Conservation (phyloP, 1,140 invertebrate species). For the Scylla paramamosain region DNA sequence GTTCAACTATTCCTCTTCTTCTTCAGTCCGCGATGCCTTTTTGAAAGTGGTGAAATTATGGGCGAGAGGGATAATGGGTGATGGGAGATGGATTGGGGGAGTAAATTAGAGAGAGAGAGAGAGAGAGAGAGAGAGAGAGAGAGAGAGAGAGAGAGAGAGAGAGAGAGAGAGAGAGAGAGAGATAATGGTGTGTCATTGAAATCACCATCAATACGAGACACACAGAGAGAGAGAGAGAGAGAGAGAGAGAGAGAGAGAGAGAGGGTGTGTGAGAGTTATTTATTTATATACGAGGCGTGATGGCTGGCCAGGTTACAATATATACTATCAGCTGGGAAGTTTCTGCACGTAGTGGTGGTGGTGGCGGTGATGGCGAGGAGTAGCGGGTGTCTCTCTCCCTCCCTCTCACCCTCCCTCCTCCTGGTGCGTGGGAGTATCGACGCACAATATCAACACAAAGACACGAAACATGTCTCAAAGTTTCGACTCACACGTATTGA, state of each 20-base stretch:
- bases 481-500: conserved; percentile 38
- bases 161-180: conserved; percentile 11
- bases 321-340: background rate
- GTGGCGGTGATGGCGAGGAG: background rate
- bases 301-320: background rate
- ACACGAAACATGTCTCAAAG: conserved; percentile 46
- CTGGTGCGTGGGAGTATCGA: conserved; percentile 11
- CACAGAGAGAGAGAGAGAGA: background rate
- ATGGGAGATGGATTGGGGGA: too few species aligned
- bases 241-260: conserved; percentile 10
- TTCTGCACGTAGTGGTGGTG: background rate
- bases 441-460: conserved; percentile 35
- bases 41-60: too few species aligned
- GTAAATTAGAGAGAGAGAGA: background rate
- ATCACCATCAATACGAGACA: too few species aligned
- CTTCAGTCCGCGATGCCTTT: too few species aligned
- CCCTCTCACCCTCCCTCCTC: background rate
- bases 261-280: background rate
- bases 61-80: too few species aligned
- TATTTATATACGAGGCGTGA: background rate
- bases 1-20: too few species aligned
- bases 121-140: too few species aligned
- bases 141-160: background rate
- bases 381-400: background rate
- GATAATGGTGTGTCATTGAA: background rate